Evolutionary conservation across 2,888 invertebrate genomes (phyloP).

Genomic region (Andrena haemorrhoa): DNA sequence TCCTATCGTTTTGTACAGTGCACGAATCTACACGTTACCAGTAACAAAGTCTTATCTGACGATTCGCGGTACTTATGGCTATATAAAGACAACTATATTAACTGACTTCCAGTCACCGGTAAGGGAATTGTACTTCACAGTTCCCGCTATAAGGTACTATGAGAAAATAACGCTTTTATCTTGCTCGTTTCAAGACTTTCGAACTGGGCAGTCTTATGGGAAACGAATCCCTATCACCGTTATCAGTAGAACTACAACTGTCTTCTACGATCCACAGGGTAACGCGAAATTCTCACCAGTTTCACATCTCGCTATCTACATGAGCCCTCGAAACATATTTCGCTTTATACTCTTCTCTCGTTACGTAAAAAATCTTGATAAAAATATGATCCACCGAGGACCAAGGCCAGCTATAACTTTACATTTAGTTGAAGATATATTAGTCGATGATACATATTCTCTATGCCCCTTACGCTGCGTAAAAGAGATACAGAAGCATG

Average conservation of each 20-base stretch:
- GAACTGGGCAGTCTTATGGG: constrained; percentile 16
- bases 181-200: background rate
- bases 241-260: constrained; percentile 11
- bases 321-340: background rate
- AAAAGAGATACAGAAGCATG: background rate
- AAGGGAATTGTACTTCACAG: constrained; percentile 36
- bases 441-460: background rate
- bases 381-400: background rate
- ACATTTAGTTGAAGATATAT: background rate
- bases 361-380: background rate
- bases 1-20: constrained; percentile 14
- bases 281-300: constrained; percentile 1
- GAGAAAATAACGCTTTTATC: constrained; percentile 14
- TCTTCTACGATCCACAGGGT: background rate
- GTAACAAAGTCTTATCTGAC: constrained; percentile 27
- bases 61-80: background rate
- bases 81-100: background rate
- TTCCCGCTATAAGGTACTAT: constrained; percentile 1
- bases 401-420: background rate
- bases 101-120: constrained; percentile 13
- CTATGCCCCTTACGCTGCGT: background rate
- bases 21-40: background rate
- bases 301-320: background rate
- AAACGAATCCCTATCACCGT: constrained; percentile 1
- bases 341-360: background rate